Percentiles rank a stretch among this genome's conserved stretches.
Conservation (phyloP, 2,888 invertebrate species). For the Blastobasis lacticolella region DNA sequence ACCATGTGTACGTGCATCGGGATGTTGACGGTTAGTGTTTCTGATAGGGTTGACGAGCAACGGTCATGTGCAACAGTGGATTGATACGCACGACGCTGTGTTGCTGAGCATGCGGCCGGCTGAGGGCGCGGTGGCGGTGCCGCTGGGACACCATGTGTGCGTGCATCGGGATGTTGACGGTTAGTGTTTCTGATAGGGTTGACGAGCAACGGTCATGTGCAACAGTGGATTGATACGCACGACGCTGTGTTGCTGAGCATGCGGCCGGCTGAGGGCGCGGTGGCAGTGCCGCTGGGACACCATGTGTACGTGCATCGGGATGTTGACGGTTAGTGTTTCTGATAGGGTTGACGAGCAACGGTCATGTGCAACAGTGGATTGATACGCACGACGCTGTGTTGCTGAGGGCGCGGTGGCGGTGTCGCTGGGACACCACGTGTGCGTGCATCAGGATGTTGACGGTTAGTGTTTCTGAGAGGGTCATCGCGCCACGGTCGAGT, state of each 20-base stretch:
- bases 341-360: not conserved
- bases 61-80: too few species aligned
- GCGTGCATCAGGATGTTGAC: conserved; percentile 71
- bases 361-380: not conserved
- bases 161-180: conserved; percentile 74
- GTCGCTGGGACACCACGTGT: conserved; percentile 85
- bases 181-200: conserved; percentile 17
- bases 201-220: too few species aligned
- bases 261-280: conserved; percentile 70
- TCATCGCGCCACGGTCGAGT: not conserved
- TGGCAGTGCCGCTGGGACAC: conserved; percentile 81
- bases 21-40: conserved; percentile 60
- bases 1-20: conserved; percentile 80
- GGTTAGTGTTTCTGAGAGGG: too few species aligned
- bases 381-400: conserved; percentile 78
- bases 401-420: conserved; percentile 74
- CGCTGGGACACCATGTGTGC: conserved; percentile 84
- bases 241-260: conserved; percentile 79
- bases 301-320: conserved; percentile 79
- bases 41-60: too few species aligned
- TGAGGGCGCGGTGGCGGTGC: conserved; percentile 75
- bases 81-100: conserved; percentile 76
- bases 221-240: conserved; percentile 42
- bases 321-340: conserved; percentile 57
- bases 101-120: conserved; percentile 75